A percentile compares a stretch with the other conserved stretches of the same genome.
These are phyloP conservation scores for Danio jaintianensis DNA, from an alignment of 2,797 vertebrate genomes.

Conservation along the genomic window DNA sequence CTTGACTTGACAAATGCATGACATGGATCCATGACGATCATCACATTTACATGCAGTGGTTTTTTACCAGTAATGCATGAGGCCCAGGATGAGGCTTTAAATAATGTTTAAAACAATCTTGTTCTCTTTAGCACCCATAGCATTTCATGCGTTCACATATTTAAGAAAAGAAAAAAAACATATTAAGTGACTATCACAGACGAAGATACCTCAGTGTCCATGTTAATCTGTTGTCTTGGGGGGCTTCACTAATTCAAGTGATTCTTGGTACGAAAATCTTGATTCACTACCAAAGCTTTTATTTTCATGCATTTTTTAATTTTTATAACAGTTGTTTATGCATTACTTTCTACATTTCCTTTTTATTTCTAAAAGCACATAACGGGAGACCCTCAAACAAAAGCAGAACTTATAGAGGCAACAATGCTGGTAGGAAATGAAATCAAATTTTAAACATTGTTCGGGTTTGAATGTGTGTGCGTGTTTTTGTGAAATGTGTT, in stretches of 20 bases:
- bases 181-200: background rate
- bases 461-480: slow-evolving; percentile 72
- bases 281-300: slow-evolving; percentile 39
- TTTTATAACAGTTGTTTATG: slow-evolving; percentile 36
- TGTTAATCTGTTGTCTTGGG: slow-evolving; percentile 5
- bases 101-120: slow-evolving; percentile 18
- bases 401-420: slow-evolving; percentile 38
- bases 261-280: slow-evolving; percentile 40
- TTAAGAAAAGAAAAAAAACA: background rate
- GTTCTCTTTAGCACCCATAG: slow-evolving; percentile 9
- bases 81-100: slow-evolving; percentile 4
- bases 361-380: slow-evolving; percentile 45
- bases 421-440: slow-evolving; percentile 54
- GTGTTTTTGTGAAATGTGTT: slow-evolving; percentile 73
- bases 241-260: background rate
- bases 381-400: slow-evolving; percentile 32
- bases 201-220: slow-evolving; percentile 12
- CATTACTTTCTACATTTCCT: slow-evolving; percentile 40
- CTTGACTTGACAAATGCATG: slow-evolving; percentile 36
- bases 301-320: slow-evolving; percentile 43
- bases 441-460: slow-evolving; percentile 67
- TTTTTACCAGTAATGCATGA: slow-evolving; percentile 25
- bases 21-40: background rate
- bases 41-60: slow-evolving; percentile 24
- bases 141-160: background rate